Evolutionary conservation across 2,797 vertebrate genomes (phyloP).

Genomic region (Buceros bicornis): DNA sequence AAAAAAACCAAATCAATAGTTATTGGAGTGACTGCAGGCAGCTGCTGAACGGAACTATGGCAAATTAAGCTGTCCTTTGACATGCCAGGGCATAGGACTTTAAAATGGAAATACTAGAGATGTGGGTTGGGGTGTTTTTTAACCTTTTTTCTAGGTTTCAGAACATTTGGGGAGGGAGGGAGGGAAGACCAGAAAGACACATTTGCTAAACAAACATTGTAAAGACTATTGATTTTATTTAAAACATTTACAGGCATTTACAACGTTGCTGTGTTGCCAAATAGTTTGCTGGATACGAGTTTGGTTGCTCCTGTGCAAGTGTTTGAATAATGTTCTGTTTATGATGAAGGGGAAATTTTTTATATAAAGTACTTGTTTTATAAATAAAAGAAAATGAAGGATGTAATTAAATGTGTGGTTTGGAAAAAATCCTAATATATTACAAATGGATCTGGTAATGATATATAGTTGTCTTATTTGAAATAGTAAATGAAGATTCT

Average conservation of each 20-base stretch:
- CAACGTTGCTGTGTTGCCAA: constrained; percentile 77
- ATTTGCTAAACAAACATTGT: constrained; percentile 53
- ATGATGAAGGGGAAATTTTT: constrained; percentile 78
- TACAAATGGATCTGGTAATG: constrained; percentile 73
- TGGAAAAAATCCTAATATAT: constrained; percentile 74
- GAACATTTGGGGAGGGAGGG: constrained; percentile 44
- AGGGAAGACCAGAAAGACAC: constrained; percentile 7
- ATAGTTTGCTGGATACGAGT: constrained; percentile 72
- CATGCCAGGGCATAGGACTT: constrained; percentile 25
- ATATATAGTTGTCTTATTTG: constrained; percentile 82
- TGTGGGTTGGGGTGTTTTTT: not conserved
- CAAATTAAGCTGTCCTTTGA: constrained; percentile 20
- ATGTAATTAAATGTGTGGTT: constrained; percentile 77
- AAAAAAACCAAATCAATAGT: not conserved
- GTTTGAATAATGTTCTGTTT: constrained; percentile 76
- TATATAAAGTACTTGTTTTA: constrained; percentile 82
- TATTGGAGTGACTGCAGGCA: constrained; percentile 36
- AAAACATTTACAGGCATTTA: constrained; percentile 56
- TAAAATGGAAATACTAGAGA: not conserved
- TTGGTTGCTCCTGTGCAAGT: constrained; percentile 73
- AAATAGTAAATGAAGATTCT: constrained; percentile 76
- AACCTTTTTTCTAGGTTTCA: constrained; percentile 46
- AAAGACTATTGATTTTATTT: constrained; percentile 68
- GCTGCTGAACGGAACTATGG: not conserved
- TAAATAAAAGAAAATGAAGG: constrained; percentile 81